Evolutionary conservation across 2,797 vertebrate genomes (phyloP).

Genomic region (Falco naumanni): DNA sequence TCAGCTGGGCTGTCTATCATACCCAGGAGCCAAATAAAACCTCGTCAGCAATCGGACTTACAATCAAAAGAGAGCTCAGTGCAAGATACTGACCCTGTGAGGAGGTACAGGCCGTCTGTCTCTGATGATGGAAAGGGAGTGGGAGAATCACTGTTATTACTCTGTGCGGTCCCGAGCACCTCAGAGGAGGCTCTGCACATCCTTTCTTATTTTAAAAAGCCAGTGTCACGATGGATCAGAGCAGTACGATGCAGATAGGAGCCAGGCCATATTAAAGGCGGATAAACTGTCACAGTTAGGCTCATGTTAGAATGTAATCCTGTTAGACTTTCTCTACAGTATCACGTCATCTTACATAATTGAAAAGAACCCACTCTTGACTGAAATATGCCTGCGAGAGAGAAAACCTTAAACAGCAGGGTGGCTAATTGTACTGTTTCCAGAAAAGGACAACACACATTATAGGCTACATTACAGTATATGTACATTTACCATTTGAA

Average conservation of each 20-base stretch:
- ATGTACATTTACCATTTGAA: neutral
- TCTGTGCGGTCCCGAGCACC: neutral
- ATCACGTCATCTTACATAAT: conserved; percentile 48
- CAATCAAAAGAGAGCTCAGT: neutral
- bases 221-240: conserved; percentile 40
- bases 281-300: conserved; percentile 57
- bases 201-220: conserved; percentile 29
- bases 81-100: neutral
- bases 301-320: conserved; percentile 58
- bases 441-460: neutral
- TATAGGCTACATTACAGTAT: neutral
- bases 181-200: neutral
- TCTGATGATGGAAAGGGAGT: neutral
- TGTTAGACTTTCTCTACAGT: conserved; percentile 63
- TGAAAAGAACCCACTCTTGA: conserved; percentile 36
- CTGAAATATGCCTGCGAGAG: neutral
- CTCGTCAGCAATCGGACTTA: neutral
- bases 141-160: neutral
- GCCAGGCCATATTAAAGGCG: conserved; percentile 30
- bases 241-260: conserved; percentile 16
- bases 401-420: neutral
- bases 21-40: neutral
- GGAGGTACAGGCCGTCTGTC: neutral
- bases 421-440: neutral
- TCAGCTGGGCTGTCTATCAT: neutral